phyloP scores from a whole-genome alignment of 2,113 vertebrate genomes.

The Vireo altiloquus region DNA sequence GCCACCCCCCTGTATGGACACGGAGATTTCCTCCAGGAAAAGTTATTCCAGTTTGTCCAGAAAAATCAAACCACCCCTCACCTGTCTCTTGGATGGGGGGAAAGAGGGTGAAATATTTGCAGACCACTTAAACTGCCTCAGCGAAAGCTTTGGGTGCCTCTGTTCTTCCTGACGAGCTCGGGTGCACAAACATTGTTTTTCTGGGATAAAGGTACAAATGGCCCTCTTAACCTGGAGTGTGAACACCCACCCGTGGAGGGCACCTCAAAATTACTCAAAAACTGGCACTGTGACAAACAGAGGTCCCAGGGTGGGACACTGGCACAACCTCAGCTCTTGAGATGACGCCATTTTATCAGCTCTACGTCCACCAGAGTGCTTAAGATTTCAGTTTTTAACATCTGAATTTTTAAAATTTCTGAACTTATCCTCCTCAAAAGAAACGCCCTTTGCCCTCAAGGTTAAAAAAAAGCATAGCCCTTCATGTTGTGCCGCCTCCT shows the following conservation, averaged over 20 bases:
- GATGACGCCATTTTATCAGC: background rate
- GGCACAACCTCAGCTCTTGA: background rate
- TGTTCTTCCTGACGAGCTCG: fast-evolving
- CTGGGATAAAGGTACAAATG: background rate
- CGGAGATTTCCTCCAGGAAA: background rate
- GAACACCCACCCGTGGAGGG: background rate
- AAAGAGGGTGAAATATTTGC: background rate
- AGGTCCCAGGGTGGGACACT: fast-evolving
- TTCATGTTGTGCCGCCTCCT: background rate
- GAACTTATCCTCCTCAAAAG: background rate
- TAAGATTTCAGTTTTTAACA: background rate
- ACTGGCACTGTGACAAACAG: background rate
- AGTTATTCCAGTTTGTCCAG: background rate
- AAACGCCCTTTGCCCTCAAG: fast-evolving
- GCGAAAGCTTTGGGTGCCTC: background rate
- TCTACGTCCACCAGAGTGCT: fast-evolving
- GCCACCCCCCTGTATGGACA: background rate
- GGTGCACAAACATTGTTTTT: fast-evolving
- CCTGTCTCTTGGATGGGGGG: fast-evolving
- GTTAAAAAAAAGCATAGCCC: background rate
- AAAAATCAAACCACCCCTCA: background rate
- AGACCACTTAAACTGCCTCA: fast-evolving
- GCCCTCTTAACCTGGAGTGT: background rate
- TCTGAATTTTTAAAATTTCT: background rate
- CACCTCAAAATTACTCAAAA: background rate